Conservation (phyloP, 1,140 invertebrate genomes). For the Drusus annulatus region DNA sequence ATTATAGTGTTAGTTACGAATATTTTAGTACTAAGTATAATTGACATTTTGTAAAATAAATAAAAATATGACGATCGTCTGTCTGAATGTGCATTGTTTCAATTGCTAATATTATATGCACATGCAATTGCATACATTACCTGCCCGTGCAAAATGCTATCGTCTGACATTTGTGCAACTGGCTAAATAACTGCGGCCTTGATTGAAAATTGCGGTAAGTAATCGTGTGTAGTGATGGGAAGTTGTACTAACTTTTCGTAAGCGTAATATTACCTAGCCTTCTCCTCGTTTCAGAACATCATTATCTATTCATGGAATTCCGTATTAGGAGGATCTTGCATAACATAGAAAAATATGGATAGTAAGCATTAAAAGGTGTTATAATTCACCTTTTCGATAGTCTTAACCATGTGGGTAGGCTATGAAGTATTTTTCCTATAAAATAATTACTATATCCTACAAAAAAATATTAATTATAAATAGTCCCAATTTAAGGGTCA, state of each 20-base stretch:
- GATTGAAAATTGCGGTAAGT: neutral
- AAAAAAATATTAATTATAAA: too few species aligned
- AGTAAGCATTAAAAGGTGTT: neutral
- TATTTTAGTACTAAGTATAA: conserved; percentile 16
- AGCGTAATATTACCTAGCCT: neutral
- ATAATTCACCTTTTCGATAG: neutral
- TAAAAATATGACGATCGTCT: conserved; percentile 11
- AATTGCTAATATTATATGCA: conserved; percentile 10
- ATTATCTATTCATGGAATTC: neutral
- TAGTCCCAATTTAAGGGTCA: too few species aligned
- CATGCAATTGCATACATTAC: conserved; percentile 15
- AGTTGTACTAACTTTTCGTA: neutral
- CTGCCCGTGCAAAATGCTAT: neutral
- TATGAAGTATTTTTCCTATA: too few species aligned
- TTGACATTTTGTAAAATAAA: conserved; percentile 16
- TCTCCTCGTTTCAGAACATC: neutral
- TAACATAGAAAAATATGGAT: neutral
- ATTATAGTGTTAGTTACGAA: neutral
- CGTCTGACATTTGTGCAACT: conserved; percentile 26
- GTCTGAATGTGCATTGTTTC: conserved; percentile 12
- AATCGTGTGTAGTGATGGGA: neutral
- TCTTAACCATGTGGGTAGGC: neutral
- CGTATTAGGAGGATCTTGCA: neutral
- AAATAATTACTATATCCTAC: too few species aligned
- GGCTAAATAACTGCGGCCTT: neutral